Evolutionary conservation across 1,140 invertebrate species (phyloP), one percentile per base, ranked within the genome.

Genomic region (Gonatopus flavifemur): DNA sequence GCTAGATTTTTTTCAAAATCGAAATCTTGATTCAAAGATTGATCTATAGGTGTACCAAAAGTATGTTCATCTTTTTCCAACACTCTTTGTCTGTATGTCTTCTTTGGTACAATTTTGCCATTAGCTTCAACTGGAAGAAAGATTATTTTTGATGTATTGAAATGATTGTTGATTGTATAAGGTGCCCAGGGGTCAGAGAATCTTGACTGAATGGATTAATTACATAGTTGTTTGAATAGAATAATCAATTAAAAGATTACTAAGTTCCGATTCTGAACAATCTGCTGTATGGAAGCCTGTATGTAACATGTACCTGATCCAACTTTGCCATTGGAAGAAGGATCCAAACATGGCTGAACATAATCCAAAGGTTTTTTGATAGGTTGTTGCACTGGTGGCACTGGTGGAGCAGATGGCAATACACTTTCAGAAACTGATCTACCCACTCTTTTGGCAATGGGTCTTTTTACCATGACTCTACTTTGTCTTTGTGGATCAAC

Each of bases 1-100:
- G 91, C 91, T 15, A 95, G 78, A 81, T 95, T 95, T 54, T 91
- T 93, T 71, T 95, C 92, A 83, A 96, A 95, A 81, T 95, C 93
- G 82, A 95, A 96, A 59, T 93, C 90, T 67, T 90, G 83, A 51
- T 80, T 74, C 35, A 83, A 62, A 24, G 79, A 81, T 38, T 82
- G 79, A 58, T 84, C 81, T 18, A 84, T 78, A 4, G 81, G 80
- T 28, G 79, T 81, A 53, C 82, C 84, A 67, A 87, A 87, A 48
- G 83, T 82, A 30, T 84, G 80, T 57, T 85, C 83, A 62, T 84
- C 79, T 50, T 70, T 70, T 47, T 81, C 77, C 32, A 66, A 66
- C 59, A 62, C 71, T 49, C 70, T 76, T 55, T 76, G 72, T 37
- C 66, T 72, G 4, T 70, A 52, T 53, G 59, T 64, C 57, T 66